Base-by-base conservation (phyloP, 1,140 invertebrate species). In the Pseudomyrmex concolor region DNA sequence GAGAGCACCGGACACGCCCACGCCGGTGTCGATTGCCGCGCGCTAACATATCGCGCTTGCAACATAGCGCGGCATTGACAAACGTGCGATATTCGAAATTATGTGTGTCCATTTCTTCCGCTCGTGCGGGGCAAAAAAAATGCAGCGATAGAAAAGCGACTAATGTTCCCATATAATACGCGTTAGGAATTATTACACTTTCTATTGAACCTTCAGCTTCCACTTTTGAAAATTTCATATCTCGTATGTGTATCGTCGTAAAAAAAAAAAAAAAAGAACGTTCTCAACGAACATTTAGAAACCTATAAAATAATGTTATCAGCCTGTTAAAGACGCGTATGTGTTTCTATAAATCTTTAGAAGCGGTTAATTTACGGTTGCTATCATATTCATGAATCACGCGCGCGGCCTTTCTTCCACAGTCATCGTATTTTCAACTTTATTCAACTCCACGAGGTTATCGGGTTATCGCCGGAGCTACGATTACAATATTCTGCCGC, bases 1-100 rank as follows among this genome's bases (percentile, higher is more conserved):
- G 54, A 51, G 51, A 22, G 17, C 64, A 48, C 19, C 22, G 22
- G 68, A 59, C 82, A 76, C 82, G 63, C 85, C 82, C 82, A 84
- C 74, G 63, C 22, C 19, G 57, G 48, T 54, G 59, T 48, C 78
- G 64, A 67, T 60, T 48, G 60, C 19, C 22, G 12, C 57, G 15
- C 9, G 51, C 8, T 25, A 34, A 60, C 45, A 55, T 60, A 71
- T 12, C 57, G 15, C 9, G 51, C 8, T 25, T 34, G 34, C 34
- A 34, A 60, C 45, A 55, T 60, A 66, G 19, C 54, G 51, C 25
- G n/a, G 13, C 55, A 63, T 5, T 34, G 34, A 34, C 34, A 34
- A 34, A 7, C 34, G 34, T 7, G 34, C 34, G 34, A 34, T 34
- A 34, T 34, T 34, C 34, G 34, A 34, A 34, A 34, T 34, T 0